Conservation (phyloP, 2,113 vertebrate genomes). For the Ellobius talpinus region DNA sequence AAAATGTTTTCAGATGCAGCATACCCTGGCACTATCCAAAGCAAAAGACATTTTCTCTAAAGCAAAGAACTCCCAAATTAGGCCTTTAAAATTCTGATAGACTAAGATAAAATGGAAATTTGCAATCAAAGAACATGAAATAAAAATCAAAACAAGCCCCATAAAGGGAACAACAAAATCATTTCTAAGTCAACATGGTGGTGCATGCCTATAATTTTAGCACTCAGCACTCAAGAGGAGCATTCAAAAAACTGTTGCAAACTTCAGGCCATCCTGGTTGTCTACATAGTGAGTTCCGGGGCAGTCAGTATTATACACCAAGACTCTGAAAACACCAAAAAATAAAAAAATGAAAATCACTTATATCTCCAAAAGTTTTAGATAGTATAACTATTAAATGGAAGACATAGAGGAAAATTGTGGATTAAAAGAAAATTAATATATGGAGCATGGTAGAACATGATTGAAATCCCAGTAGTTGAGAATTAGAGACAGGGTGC, state of each 20-base stretch:
- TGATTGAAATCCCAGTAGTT: background rate
- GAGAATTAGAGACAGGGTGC: background rate
- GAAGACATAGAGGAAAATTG: background rate
- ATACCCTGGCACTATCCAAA: constrained; percentile 4
- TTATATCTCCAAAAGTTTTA: background rate
- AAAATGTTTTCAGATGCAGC: background rate
- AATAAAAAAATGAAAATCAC: background rate
- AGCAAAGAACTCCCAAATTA: background rate
- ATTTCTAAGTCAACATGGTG: background rate
- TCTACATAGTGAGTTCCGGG: background rate
- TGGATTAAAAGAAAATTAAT: background rate
- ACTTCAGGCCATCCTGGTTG: background rate
- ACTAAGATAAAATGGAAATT: background rate
- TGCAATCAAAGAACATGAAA: constrained; percentile 29
- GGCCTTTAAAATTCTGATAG: background rate
- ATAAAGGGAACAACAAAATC: background rate
- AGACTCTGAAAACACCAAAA: background rate
- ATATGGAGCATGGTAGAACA: background rate
- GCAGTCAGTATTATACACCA: background rate
- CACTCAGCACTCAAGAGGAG: background rate
- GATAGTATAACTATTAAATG: background rate
- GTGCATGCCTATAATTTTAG: background rate
- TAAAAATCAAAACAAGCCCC: background rate
- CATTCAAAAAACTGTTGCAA: background rate
- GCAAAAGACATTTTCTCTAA: constrained; percentile 38